These are phyloP conservation scores for Mesaphorura yosii DNA, from an alignment of 1,140 invertebrate species.

Conservation along the genomic window DNA sequence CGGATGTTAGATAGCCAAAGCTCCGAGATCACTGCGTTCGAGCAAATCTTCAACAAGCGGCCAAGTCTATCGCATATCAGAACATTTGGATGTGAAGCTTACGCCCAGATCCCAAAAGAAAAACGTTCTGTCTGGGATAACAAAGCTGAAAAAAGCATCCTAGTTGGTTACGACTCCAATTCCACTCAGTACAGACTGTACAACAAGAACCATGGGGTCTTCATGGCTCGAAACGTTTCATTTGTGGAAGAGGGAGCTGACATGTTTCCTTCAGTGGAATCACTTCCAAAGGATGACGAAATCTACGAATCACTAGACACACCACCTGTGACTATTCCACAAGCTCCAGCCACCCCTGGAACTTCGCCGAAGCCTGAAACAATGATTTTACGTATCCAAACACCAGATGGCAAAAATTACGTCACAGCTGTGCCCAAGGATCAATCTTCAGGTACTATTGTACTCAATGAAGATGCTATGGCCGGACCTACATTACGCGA, in stretches of 20 bases:
- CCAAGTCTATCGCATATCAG: slow-evolving; percentile 32
- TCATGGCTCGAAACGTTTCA: slow-evolving; percentile 21
- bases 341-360: too few species aligned
- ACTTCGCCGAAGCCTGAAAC: background rate
- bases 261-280: too few species aligned
- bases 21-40: slow-evolving; percentile 30
- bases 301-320: too few species aligned
- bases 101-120: slow-evolving; percentile 30
- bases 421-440: background rate
- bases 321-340: too few species aligned
- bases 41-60: slow-evolving; percentile 32
- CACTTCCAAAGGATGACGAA: background rate
- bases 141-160: slow-evolving; percentile 28
- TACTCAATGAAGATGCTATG: background rate
- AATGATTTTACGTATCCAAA: background rate
- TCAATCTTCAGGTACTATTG: background rate
- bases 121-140: slow-evolving; percentile 25
- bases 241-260: background rate
- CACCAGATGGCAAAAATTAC: background rate
- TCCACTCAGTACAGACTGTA: slow-evolving; percentile 25
- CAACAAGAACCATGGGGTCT: slow-evolving; percentile 9
- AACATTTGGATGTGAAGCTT: slow-evolving; percentile 35
- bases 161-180: slow-evolving; percentile 31
- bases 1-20: slow-evolving; percentile 23
- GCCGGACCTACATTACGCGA: background rate